These are phyloP conservation scores for Oreochromis niloticus DNA, from an alignment of 2,113 vertebrate species.

Conservation along the genomic window DNA sequence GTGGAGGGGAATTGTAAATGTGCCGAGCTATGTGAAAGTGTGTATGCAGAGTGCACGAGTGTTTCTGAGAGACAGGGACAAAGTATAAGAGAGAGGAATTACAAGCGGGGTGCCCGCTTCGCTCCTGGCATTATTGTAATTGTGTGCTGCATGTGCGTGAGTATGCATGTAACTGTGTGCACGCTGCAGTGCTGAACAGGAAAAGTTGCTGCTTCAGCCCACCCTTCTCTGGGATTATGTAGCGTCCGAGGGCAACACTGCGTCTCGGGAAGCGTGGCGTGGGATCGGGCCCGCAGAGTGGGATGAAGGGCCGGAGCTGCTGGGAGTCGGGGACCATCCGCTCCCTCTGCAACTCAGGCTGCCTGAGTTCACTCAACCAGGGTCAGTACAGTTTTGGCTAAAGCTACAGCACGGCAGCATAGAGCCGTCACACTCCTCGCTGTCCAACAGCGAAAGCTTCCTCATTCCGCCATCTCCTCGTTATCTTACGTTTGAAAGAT, in stretches of 20 bases:
- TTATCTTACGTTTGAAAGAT: constrained; percentile 44
- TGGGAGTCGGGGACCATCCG: constrained; percentile 84
- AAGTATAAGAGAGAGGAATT: constrained; percentile 8
- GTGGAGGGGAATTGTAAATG: constrained; percentile 65
- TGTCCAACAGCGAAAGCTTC: constrained; percentile 16
- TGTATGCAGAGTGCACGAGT: constrained; percentile 7
- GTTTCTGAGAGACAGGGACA: constrained; percentile 14
- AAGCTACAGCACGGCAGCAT: constrained; percentile 25
- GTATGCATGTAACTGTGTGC: constrained; percentile 26
- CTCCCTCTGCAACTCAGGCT: constrained; percentile 90
- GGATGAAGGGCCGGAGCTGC: constrained; percentile 94
- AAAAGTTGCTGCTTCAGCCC: constrained; percentile 40
- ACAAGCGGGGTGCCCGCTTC: not conserved
- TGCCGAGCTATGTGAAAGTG: constrained; percentile 46
- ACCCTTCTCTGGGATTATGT: constrained; percentile 63
- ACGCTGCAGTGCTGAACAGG: constrained; percentile 60
- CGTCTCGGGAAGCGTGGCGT: constrained; percentile 48
- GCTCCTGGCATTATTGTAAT: not conserved
- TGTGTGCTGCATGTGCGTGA: constrained; percentile 4
- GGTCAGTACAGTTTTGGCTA: constrained; percentile 79
- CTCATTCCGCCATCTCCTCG: constrained; percentile 42
- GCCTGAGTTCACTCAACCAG: constrained; percentile 87
- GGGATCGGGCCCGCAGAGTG: constrained; percentile 63
- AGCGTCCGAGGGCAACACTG: constrained; percentile 50
- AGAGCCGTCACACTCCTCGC: constrained; percentile 31